phyloP scores from a whole-genome alignment of 1,140 invertebrate genomes.

The Akabosia matsudoensis region DNA sequence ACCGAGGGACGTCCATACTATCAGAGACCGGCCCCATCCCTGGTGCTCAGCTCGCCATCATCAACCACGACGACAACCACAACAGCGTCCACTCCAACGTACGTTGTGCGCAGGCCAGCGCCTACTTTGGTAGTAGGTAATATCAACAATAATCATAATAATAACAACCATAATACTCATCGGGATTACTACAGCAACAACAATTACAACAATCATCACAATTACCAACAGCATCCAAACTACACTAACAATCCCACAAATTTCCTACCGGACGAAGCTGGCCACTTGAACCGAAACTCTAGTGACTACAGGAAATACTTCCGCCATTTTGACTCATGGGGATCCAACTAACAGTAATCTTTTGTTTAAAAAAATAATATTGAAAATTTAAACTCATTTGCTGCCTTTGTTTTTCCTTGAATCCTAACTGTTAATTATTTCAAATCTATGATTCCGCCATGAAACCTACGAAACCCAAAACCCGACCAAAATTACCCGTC shows the following conservation, averaged over 20 bases:
- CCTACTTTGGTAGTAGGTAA: conserved; percentile 1
- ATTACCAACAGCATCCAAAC: conserved; percentile 7
- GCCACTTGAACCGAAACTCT: neutral
- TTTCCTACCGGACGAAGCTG: neutral
- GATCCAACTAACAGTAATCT: conserved; percentile 2
- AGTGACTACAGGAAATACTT: conserved; percentile 41
- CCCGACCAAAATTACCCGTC: too few relatives aligned
- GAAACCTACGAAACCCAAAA: too few relatives aligned
- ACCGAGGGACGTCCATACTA: neutral
- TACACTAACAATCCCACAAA: neutral
- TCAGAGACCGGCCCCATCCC: neutral
- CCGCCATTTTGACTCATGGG: conserved; percentile 46
- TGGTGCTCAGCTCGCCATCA: neutral
- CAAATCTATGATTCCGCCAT: too few relatives aligned
- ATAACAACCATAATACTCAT: neutral
- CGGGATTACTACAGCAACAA: neutral
- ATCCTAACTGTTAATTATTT: too few relatives aligned
- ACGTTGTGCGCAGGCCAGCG: neutral
- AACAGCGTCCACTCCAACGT: neutral
- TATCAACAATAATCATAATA: neutral
- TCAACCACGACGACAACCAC: neutral
- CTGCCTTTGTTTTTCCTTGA: too few relatives aligned
- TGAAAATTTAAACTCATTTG: too few relatives aligned
- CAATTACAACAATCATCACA: neutral
- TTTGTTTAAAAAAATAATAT: too few relatives aligned